These are phyloP conservation scores for Phyllostomus discolor DNA, from an alignment of 2,113 vertebrate genomes.

Conservation along the genomic window DNA sequence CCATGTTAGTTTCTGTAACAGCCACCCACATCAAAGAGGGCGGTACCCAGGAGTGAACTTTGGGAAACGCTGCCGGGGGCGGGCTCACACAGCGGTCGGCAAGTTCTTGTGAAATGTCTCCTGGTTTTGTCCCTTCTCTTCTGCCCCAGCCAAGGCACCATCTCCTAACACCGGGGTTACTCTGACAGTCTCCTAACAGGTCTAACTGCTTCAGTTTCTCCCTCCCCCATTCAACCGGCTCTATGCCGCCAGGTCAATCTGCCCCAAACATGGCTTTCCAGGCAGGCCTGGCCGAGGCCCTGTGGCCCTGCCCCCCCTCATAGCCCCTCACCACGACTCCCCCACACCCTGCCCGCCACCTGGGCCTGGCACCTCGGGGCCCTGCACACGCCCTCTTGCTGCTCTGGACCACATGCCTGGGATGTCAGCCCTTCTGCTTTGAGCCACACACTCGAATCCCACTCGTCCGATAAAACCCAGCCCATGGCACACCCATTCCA, in stretches of 20 bases:
- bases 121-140: background rate
- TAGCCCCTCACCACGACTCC: background rate
- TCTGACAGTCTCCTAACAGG: background rate
- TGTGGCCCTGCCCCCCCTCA: background rate
- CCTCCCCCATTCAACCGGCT: background rate
- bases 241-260: background rate
- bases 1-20: background rate
- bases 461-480: background rate
- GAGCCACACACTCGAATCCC: background rate
- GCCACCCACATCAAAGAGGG: slow-evolving; percentile 47
- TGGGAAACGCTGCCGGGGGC: slow-evolving; percentile 29
- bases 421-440: background rate
- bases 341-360: background rate
- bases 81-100: slow-evolving; percentile 37
- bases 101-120: slow-evolving; percentile 43
- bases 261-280: slow-evolving; percentile 30
- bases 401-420: background rate
- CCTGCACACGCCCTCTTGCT: background rate
- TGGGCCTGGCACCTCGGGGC: background rate
- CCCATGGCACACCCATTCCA: background rate
- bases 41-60: background rate
- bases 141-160: background rate
- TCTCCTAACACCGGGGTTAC: background rate
- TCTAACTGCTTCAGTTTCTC: slow-evolving; percentile 13
- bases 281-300: background rate